Evolutionary conservation across 2,888 invertebrate genomes (phyloP).

Genomic region (Hymenopus coronatus): DNA sequence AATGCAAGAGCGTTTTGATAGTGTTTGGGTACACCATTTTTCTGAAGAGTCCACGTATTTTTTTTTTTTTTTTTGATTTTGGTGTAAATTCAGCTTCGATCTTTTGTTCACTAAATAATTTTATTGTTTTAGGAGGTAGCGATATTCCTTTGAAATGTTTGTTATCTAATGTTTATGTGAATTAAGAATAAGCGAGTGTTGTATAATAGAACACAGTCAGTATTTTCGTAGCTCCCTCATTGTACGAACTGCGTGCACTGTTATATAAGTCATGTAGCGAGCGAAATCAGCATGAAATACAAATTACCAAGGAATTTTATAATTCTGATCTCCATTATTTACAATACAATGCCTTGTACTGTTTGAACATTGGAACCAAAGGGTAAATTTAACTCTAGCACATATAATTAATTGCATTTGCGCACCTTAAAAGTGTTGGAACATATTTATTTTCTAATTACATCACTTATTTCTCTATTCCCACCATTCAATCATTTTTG

Average conservation of each 20-base stretch:
- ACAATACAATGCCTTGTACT: neutral
- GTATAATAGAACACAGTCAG: neutral
- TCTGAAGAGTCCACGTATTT: neutral
- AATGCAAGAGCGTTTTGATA: neutral
- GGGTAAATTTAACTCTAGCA: neutral
- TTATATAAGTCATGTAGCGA: neutral
- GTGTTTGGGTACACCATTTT: neutral
- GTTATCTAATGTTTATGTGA: neutral
- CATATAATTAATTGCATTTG: neutral
- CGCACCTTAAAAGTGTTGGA: neutral
- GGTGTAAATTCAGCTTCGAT: neutral
- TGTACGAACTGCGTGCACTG: neutral
- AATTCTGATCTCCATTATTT: neutral
- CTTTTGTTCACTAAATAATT: neutral
- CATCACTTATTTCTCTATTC: neutral
- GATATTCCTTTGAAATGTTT: neutral
- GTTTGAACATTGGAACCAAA: neutral
- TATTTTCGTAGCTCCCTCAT: slow-evolving; percentile 1
- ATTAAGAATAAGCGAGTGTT: neutral
- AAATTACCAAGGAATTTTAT: neutral
- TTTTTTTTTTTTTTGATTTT: neutral
- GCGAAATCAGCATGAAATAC: neutral
- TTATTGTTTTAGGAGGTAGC: neutral
- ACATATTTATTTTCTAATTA: neutral
- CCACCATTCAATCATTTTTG: neutral